Percentiles rank a stretch among this genome's conserved stretches.
phyloP scores from a whole-genome alignment of 1,140 invertebrate genomes.

The Drosophila persimilis region DNA sequence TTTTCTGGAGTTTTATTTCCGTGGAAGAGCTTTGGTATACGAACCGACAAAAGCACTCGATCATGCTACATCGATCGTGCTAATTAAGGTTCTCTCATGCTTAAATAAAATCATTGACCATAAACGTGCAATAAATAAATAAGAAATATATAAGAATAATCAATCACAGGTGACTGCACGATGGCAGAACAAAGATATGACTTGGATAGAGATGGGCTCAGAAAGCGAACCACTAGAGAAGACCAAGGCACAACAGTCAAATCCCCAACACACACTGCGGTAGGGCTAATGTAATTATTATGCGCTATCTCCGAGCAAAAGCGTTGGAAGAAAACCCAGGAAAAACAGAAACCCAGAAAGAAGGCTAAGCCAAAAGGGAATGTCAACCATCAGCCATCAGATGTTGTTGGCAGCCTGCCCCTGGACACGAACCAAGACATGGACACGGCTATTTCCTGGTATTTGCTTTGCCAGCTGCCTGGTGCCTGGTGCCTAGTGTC shows the following conservation, averaged over 20 bases:
- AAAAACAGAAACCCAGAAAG: neutral
- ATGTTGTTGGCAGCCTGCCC: conserved; percentile 38
- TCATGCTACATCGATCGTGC: no score
- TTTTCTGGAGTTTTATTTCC: no score
- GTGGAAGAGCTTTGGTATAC: no score
- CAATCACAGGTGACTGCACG: no score
- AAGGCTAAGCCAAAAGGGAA: conserved; percentile 15
- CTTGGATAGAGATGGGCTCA: no score
- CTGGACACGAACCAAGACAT: conserved; percentile 26
- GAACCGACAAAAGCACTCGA: no score
- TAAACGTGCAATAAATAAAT: no score
- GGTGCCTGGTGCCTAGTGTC: neutral
- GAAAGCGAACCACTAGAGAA: neutral
- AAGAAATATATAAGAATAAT: no score
- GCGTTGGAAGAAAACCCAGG: conserved; percentile 1
- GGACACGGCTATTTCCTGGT: conserved; percentile 43
- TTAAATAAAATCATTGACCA: no score
- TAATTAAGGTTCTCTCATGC: no score
- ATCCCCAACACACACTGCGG: neutral
- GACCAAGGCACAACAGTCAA: neutral
- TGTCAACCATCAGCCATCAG: conserved; percentile 52
- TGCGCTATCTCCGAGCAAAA: conserved; percentile 8
- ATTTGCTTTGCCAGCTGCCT: conserved; percentile 20
- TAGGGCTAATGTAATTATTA: conserved; percentile 41
- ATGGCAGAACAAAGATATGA: no score